phyloP scores from a whole-genome alignment of 2,888 invertebrate genomes.

The Phorcus lineatus region DNA sequence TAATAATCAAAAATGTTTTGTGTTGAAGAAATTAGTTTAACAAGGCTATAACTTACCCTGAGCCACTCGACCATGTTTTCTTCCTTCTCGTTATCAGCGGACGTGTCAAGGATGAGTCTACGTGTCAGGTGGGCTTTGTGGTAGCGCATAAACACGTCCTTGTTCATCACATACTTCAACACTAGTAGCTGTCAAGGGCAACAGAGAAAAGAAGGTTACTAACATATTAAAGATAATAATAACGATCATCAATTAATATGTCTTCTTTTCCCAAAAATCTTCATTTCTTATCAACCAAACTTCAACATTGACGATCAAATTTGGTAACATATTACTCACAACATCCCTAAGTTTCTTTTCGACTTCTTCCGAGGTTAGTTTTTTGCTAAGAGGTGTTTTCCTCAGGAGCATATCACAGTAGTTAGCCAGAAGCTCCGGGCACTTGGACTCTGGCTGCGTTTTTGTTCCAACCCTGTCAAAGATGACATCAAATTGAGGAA shows the following conservation, averaged over 20 bases:
- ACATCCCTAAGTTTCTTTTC: slow-evolving; percentile 95
- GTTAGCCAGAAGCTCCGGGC: slow-evolving; percentile 98
- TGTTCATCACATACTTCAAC: slow-evolving; percentile 98
- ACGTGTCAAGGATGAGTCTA: slow-evolving; percentile 95
- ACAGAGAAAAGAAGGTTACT: no score
- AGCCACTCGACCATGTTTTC: slow-evolving; percentile 99
- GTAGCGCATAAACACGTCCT: slow-evolving; percentile 99
- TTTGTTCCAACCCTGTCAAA: slow-evolving; percentile 71
- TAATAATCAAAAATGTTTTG: no score
- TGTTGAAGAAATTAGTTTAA: background rate
- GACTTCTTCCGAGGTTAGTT: slow-evolving; percentile 96
- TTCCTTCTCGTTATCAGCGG: slow-evolving; percentile 99
- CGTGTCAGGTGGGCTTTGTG: slow-evolving; percentile 98
- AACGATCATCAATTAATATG: no score
- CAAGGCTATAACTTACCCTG: slow-evolving; percentile 74
- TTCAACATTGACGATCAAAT: no score
- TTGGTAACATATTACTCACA: no score
- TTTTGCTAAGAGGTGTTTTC: slow-evolving; percentile 95
- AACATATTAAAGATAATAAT: no score
- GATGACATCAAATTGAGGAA: no score
- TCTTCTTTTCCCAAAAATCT: no score
- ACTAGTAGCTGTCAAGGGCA: slow-evolving; percentile 82
- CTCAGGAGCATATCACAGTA: slow-evolving; percentile 99
- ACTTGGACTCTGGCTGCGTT: slow-evolving; percentile 92
- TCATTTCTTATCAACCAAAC: no score